Evolutionary conservation across 1,140 invertebrate genomes (phyloP).

Genomic region (Andrena cerasifolii): DNA sequence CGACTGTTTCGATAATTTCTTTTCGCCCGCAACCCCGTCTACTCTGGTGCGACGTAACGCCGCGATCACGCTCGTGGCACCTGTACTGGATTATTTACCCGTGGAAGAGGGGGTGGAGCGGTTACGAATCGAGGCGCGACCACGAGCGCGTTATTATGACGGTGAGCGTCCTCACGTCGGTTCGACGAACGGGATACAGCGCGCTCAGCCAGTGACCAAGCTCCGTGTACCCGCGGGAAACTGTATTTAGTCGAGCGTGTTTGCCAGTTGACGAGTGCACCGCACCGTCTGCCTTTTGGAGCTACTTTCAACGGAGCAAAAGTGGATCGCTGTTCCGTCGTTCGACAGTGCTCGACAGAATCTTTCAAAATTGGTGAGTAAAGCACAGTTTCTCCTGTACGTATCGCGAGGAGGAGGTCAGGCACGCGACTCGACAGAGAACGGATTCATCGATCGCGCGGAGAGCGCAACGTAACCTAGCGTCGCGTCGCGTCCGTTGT

Average conservation of each 20-base stretch:
- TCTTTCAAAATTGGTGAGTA: conserved; percentile 80
- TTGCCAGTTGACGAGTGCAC: conserved; percentile 15
- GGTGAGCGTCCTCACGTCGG: conserved; percentile 41
- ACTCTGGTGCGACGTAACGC: conserved; percentile 9
- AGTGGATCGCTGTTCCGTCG: conserved; percentile 75
- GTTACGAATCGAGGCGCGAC: too few relatives aligned
- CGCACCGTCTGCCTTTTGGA: conserved; percentile 1
- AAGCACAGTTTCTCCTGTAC: background rate
- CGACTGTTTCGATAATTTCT: background rate
- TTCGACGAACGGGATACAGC: conserved; percentile 58
- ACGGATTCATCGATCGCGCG: too few relatives aligned
- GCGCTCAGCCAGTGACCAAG: conserved; percentile 50
- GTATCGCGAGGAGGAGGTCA: background rate
- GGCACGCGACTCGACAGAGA: too few relatives aligned
- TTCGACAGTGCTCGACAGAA: conserved; percentile 68
- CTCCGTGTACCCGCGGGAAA: conserved; percentile 38
- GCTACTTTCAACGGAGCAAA: conserved; percentile 42
- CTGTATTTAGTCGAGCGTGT: conserved; percentile 13
- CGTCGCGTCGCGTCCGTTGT: too few relatives aligned
- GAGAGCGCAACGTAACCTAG: too few relatives aligned
- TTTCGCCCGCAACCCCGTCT: background rate
- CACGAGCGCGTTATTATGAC: conserved; percentile 21
- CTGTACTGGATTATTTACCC: conserved; percentile 41
- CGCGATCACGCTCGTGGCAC: background rate
- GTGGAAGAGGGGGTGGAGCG: conserved; percentile 23